Conservation (phyloP, 2,797 vertebrate genomes). For the Eleutherodactylus coqui region DNA sequence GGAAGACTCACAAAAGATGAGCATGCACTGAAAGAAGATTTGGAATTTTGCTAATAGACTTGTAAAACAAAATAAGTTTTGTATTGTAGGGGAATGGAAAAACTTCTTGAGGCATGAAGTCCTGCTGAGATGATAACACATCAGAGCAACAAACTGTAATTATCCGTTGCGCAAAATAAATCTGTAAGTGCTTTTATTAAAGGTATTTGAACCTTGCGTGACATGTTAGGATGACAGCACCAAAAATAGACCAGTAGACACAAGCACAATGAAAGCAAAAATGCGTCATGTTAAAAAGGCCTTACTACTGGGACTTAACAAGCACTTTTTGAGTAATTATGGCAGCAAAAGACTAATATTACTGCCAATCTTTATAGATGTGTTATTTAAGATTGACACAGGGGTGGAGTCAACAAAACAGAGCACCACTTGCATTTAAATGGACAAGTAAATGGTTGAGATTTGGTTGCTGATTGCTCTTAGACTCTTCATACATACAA, state of each 20-base stretch:
- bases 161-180: constrained; percentile 36
- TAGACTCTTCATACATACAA: not conserved
- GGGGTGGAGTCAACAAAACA: not conserved
- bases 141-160: constrained; percentile 35
- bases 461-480: not conserved
- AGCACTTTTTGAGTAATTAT: not conserved
- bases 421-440: not conserved
- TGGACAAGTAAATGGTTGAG: not conserved
- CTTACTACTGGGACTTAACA: constrained; percentile 5
- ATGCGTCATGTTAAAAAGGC: not conserved
- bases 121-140: constrained; percentile 42
- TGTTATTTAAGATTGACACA: constrained; percentile 7
- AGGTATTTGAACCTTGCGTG: constrained; percentile 11
- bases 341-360: constrained; percentile 12
- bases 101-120: constrained; percentile 5
- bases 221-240: constrained; percentile 25
- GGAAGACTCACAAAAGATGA: not conserved
- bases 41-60: not conserved
- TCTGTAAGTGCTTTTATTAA: constrained; percentile 50
- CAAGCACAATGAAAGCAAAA: not conserved
- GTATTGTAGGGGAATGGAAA: constrained; percentile 9
- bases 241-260: constrained; percentile 29
- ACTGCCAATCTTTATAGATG: constrained; percentile 2
- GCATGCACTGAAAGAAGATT: not conserved
- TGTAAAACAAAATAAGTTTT: constrained; percentile 1